Evolutionary conservation across 1,140 invertebrate genomes (phyloP).

Genomic region (Brachionus paranguensis): DNA sequence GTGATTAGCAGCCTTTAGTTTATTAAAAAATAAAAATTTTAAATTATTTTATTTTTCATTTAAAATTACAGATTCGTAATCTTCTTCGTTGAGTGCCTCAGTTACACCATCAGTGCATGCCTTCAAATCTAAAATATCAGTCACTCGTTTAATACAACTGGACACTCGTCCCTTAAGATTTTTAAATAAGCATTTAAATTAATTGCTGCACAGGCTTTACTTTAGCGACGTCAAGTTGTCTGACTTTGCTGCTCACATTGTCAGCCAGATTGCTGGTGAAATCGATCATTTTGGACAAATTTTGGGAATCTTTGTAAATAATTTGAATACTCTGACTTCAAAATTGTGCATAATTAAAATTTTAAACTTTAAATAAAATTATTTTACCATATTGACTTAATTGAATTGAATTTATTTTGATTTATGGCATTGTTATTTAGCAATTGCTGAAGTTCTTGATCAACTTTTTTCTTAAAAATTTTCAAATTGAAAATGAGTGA

Average conservation of each 20-base stretch:
- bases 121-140: constrained; percentile 90
- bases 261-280: constrained; percentile 80
- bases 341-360: background rate
- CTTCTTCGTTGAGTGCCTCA: constrained; percentile 78
- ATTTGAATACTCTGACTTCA: constrained; percentile 1
- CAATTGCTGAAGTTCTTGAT: background rate
- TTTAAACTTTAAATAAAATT: background rate
- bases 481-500: background rate
- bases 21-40: background rate
- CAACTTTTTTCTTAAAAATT: constrained; percentile 22
- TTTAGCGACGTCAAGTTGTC: constrained; percentile 83
- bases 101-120: constrained; percentile 90
- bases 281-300: constrained; percentile 53
- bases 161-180: constrained; percentile 74
- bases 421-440: constrained; percentile 4
- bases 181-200: constrained; percentile 4
- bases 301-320: constrained; percentile 25
- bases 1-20: constrained; percentile 74
- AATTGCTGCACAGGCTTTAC: constrained; percentile 57
- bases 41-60: background rate
- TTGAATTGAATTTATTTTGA: constrained; percentile 29
- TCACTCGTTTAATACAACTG: constrained; percentile 85
- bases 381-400: constrained; percentile 12
- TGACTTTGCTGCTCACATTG: constrained; percentile 90
- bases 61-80: constrained; percentile 64